Evolutionary conservation across 2,113 vertebrate species (phyloP).

Genomic region (Pterocles orientalis): DNA sequence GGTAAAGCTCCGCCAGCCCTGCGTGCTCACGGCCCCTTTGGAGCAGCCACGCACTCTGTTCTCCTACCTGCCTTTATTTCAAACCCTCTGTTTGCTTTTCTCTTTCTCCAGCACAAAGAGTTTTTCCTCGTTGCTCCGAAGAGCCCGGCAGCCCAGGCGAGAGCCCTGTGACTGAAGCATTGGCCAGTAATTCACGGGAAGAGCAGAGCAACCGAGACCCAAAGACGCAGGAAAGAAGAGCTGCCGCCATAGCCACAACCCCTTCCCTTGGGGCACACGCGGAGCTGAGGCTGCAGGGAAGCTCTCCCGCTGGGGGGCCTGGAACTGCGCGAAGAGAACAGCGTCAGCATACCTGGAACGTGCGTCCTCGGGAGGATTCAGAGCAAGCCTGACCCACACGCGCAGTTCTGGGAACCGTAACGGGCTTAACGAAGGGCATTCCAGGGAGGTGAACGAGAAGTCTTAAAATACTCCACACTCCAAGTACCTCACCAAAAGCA

Average conservation of each 20-base stretch:
- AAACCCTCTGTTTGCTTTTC: neutral
- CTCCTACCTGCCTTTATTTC: rapidly evolving
- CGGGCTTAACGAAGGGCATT: rapidly evolving
- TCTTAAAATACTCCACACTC: rapidly evolving
- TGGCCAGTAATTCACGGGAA: neutral
- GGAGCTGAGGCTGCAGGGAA: neutral
- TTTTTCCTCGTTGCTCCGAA: neutral
- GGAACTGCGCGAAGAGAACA: neutral
- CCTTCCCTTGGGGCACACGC: neutral
- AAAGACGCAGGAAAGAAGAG: neutral
- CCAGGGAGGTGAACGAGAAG: neutral
- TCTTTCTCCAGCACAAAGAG: neutral
- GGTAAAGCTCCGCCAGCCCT: neutral
- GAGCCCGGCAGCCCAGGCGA: neutral
- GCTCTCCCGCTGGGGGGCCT: neutral
- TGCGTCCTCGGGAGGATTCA: neutral
- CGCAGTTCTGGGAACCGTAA: neutral
- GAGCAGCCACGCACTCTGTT: neutral
- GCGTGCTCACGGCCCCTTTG: neutral
- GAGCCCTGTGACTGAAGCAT: neutral
- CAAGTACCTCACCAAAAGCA: neutral
- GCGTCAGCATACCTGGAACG: neutral
- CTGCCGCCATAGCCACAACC: neutral
- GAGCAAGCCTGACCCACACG: neutral
- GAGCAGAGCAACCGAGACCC: neutral